These are phyloP conservation scores for Eulithis prunata DNA, from an alignment of 2,888 invertebrate genomes.

Conservation along the genomic window DNA sequence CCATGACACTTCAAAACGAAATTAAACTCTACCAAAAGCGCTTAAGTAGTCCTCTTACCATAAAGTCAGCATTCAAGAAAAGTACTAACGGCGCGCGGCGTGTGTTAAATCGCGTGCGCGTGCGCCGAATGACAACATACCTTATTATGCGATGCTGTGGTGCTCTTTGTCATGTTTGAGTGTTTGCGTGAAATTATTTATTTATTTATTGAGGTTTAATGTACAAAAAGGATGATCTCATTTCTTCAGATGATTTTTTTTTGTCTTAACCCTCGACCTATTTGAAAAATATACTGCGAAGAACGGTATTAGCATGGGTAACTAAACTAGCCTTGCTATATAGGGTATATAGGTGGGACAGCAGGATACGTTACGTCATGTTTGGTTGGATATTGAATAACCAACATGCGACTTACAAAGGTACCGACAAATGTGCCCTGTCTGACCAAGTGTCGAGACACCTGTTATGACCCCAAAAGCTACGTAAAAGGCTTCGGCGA, in stretches of 20 bases:
- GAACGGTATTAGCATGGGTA: no score
- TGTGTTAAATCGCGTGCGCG: conserved; percentile 57
- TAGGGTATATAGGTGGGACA: no score
- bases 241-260: no score
- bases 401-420: no score
- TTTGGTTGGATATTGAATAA: no score
- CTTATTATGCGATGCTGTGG: background rate
- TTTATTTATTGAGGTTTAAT: no score
- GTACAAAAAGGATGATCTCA: no score
- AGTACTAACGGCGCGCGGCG: conserved; percentile 22
- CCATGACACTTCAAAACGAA: conserved; percentile 6
- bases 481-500: conserved; percentile 36
- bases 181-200: background rate
- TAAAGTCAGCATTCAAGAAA: conserved; percentile 32
- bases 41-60: conserved; percentile 17
- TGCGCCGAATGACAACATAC: conserved; percentile 56
- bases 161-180: conserved; percentile 7
- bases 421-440: conserved; percentile 7
- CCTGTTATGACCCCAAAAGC: conserved; percentile 30
- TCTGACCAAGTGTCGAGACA: conserved; percentile 27
- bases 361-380: no score
- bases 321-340: no score
- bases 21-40: conserved; percentile 18
- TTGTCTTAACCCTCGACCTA: no score
- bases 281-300: no score